Evolutionary conservation across 2,797 vertebrate genomes (phyloP).

Genomic region (Xyrichtys novacula): DNA sequence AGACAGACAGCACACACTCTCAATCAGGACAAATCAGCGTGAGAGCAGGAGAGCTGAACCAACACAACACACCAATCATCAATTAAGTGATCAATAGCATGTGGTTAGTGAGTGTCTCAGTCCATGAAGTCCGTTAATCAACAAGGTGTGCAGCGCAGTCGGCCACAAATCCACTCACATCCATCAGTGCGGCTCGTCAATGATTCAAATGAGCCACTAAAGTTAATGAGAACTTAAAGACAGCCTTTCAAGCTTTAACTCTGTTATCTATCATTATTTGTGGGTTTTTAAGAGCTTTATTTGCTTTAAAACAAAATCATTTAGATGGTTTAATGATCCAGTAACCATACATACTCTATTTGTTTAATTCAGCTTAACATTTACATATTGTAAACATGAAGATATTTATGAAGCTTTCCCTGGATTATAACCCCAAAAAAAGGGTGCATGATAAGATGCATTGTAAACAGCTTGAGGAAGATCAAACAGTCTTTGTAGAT

Average conservation of each 20-base stretch:
- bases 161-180: constrained; percentile 33
- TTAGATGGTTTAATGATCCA: no score
- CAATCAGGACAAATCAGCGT: constrained; percentile 30
- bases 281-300: no score
- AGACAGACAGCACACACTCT: constrained; percentile 24
- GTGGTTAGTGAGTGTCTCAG: constrained; percentile 31
- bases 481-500: no score
- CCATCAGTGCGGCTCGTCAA: constrained; percentile 18
- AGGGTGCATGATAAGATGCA: no score
- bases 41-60: constrained; percentile 30
- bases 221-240: neutral
- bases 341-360: no score
- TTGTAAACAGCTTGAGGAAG: no score
- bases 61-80: constrained; percentile 40
- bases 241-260: constrained; percentile 62
- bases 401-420: no score
- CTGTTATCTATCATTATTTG: no score
- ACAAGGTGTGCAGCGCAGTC: constrained; percentile 33
- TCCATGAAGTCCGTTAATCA: constrained; percentile 47
- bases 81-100: constrained; percentile 57
- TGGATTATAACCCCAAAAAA: no score
- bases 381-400: no score
- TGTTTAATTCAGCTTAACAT: no score
- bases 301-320: no score
- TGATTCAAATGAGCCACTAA: constrained; percentile 7